Percentiles rank a stretch among this genome's conserved stretches.
phyloP scores from a whole-genome alignment of 2,888 invertebrate genomes.

The Eupithecia tripunctaria region DNA sequence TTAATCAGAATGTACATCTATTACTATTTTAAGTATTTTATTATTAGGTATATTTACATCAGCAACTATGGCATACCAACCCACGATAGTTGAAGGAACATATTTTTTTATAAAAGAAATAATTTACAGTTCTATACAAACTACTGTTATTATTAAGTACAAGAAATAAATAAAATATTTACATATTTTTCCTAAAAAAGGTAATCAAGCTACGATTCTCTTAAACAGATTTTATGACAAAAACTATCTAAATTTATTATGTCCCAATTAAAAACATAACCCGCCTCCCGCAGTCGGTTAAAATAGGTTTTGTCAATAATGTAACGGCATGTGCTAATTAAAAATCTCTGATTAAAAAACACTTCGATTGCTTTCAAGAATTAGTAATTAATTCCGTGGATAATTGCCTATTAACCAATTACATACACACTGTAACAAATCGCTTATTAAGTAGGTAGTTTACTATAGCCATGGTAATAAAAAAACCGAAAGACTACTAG shows the following conservation, averaged over 20 bases:
- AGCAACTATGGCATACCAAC: slow-evolving; percentile 58
- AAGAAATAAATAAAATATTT: slow-evolving; percentile 65
- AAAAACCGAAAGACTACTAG: background rate
- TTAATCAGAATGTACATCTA: slow-evolving; percentile 46
- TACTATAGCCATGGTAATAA: slow-evolving; percentile 5
- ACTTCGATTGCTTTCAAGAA: slow-evolving; percentile 9
- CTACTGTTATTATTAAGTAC: slow-evolving; percentile 58
- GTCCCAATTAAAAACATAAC: background rate
- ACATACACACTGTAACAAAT: slow-evolving; percentile 24
- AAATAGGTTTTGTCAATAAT: background rate
- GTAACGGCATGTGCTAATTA: background rate
- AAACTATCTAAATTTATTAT: background rate
- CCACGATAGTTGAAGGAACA: slow-evolving; percentile 59
- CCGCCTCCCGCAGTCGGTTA: too few species aligned
- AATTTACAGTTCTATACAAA: slow-evolving; percentile 53
- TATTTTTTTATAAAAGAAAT: slow-evolving; percentile 48
- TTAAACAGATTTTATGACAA: background rate
- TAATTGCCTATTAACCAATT: slow-evolving; percentile 26
- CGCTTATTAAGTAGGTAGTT: slow-evolving; percentile 11
- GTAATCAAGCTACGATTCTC: too few species aligned
- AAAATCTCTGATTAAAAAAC: slow-evolving; percentile 10
- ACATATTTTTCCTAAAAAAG: slow-evolving; percentile 23
- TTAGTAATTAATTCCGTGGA: slow-evolving; percentile 19
- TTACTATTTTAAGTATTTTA: slow-evolving; percentile 43
- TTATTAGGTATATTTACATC: slow-evolving; percentile 55